A percentile compares a stretch with the other conserved stretches of the same genome.
phyloP scores from a whole-genome alignment of 1,140 invertebrate species.

The Panagrolaimus sp. region DNA sequence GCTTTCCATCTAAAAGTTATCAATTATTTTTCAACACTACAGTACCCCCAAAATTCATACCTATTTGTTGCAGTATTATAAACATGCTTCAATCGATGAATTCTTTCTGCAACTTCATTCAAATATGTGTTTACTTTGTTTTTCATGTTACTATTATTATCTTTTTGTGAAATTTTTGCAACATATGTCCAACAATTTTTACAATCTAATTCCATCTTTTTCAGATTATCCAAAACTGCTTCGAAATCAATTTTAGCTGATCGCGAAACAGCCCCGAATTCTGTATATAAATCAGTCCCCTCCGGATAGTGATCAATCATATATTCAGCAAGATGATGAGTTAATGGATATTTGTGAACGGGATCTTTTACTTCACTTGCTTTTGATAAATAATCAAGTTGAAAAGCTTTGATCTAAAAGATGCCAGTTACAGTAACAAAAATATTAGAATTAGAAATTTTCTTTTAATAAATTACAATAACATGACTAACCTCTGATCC shows the following conservation, averaged over 20 bases:
- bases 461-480: neutral
- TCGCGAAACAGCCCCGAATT: conserved; percentile 83
- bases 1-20: conserved; percentile 71
- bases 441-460: too few species aligned
- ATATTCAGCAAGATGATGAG: conserved; percentile 90
- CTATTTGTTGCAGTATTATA: conserved; percentile 80
- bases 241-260: conserved; percentile 85
- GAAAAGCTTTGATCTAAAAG: conserved; percentile 82
- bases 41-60: too few species aligned
- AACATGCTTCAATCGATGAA: conserved; percentile 83
- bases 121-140: conserved; percentile 81
- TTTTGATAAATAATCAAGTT: conserved; percentile 92
- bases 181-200: conserved; percentile 95
- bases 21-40: too few species aligned
- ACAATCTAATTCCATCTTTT: conserved; percentile 88
- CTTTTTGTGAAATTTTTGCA: conserved; percentile 67
- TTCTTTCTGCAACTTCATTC: conserved; percentile 89
- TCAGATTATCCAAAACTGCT: conserved; percentile 75
- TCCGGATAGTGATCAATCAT: conserved; percentile 92
- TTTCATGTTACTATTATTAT: conserved; percentile 55
- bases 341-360: conserved; percentile 63
- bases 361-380: conserved; percentile 99
- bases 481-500: conserved; percentile 76
- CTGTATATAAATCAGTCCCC: conserved; percentile 86
- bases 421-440: too few species aligned